Conservation (phyloP, 2,797 vertebrate species). For the Cebuella pygmaea region DNA sequence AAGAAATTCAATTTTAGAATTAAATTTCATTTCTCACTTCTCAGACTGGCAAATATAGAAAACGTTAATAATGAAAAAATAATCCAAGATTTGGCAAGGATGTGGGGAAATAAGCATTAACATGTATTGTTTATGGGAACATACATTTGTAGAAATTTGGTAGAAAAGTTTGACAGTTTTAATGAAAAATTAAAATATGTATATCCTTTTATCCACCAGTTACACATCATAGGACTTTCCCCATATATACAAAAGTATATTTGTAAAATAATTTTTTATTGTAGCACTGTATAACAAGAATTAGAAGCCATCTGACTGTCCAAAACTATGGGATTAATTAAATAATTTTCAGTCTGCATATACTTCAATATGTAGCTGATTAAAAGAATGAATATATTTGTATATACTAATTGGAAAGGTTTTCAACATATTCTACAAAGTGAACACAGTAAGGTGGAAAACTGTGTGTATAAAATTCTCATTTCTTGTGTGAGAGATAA, state of each 20-base stretch:
- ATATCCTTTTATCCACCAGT: background rate
- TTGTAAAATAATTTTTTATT: slow-evolving; percentile 37
- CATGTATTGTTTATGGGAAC: background rate
- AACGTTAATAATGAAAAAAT: slow-evolving; percentile 13
- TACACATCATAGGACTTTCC: background rate
- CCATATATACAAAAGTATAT: background rate
- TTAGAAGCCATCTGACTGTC: background rate
- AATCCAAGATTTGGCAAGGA: background rate
- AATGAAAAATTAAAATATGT: background rate
- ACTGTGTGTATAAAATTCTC: background rate
- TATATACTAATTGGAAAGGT: background rate
- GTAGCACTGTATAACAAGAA: background rate
- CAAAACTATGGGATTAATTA: slow-evolving; percentile 11
- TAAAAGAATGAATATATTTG: background rate
- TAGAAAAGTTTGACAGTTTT: slow-evolving; percentile 12
- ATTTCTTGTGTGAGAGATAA: background rate
- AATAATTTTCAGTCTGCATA: background rate
- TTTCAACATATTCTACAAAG: background rate
- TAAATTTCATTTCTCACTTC: slow-evolving; percentile 15
- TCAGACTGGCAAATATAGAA: slow-evolving; percentile 12
- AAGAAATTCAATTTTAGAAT: background rate
- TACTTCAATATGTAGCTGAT: background rate
- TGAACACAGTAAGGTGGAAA: background rate
- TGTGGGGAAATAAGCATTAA: background rate
- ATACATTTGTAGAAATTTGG: background rate